These are phyloP conservation scores for Mormoops blainvillei DNA, from an alignment of 2,113 vertebrate species.

Conservation along the genomic window DNA sequence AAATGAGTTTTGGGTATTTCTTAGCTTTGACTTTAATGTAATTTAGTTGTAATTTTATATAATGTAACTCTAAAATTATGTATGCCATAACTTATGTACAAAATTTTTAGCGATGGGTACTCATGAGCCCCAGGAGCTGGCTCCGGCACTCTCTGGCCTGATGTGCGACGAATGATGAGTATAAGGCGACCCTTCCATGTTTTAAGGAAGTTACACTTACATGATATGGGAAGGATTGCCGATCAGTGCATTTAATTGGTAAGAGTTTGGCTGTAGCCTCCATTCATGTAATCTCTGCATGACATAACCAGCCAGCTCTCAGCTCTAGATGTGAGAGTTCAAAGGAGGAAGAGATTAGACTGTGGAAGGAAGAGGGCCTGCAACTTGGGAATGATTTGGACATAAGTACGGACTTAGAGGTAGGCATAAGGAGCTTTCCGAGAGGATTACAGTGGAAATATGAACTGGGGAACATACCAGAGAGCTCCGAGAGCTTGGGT, in stretches of 20 bases:
- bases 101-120: not conserved
- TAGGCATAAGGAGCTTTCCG: not conserved
- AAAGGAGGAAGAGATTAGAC: not conserved
- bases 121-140: not conserved
- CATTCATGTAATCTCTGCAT: accelerated
- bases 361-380: not conserved
- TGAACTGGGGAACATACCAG: accelerated
- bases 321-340: not conserved
- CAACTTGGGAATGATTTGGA: not conserved
- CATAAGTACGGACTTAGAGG: not conserved
- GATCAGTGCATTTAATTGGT: not conserved
- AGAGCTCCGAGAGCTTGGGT: not conserved
- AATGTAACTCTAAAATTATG: not conserved
- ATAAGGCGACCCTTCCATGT: not conserved
- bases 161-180: not conserved
- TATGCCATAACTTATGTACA: not conserved
- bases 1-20: not conserved
- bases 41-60: not conserved
- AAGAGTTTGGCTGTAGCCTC: not conserved
- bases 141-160: accelerated
- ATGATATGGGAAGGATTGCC: not conserved
- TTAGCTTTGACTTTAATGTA: not conserved
- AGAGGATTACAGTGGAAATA: too few species aligned
- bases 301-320: accelerated
- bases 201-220: accelerated